A percentile compares a stretch with the other conserved stretches of the same genome.
phyloP scores from a whole-genome alignment of 2,888 invertebrate species.

The Andrena fulva region DNA sequence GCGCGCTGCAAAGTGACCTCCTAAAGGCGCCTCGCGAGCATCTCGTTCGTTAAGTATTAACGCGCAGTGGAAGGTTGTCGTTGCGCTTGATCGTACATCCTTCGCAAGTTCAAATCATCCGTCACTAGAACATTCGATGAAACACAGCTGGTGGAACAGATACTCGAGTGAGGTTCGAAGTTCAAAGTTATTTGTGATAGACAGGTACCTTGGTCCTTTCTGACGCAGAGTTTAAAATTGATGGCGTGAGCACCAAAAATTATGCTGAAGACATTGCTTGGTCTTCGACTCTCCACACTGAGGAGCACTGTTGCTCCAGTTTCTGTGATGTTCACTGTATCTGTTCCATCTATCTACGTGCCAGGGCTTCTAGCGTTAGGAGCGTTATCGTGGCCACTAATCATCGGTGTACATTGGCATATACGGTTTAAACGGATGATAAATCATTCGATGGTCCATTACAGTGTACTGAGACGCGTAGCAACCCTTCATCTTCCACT shows the following conservation, averaged over 20 bases:
- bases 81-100: background rate
- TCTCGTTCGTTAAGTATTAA: constrained; percentile 45
- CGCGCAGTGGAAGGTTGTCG: constrained; percentile 13
- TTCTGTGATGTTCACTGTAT: too few relatives aligned
- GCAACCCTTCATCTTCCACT: background rate
- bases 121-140: background rate
- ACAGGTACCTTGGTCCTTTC: too few relatives aligned
- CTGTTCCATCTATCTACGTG: too few relatives aligned
- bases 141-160: background rate
- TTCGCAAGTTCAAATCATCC: background rate
- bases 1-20: constrained; percentile 48
- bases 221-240: too few relatives aligned
- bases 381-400: constrained; percentile 2
- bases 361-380: background rate
- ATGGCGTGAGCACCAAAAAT: too few relatives aligned
- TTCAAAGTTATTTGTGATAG: too few relatives aligned
- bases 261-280: too few relatives aligned
- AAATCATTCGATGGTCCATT: constrained; percentile 9
- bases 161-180: too few relatives aligned
- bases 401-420: background rate
- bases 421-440: constrained; percentile 14
- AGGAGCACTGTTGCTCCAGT: too few relatives aligned
- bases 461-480: background rate
- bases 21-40: constrained; percentile 38
- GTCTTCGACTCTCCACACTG: too few relatives aligned